Evolutionary conservation across 1,140 invertebrate species (phyloP).

Genomic region (Thereuonema tuberculata): DNA sequence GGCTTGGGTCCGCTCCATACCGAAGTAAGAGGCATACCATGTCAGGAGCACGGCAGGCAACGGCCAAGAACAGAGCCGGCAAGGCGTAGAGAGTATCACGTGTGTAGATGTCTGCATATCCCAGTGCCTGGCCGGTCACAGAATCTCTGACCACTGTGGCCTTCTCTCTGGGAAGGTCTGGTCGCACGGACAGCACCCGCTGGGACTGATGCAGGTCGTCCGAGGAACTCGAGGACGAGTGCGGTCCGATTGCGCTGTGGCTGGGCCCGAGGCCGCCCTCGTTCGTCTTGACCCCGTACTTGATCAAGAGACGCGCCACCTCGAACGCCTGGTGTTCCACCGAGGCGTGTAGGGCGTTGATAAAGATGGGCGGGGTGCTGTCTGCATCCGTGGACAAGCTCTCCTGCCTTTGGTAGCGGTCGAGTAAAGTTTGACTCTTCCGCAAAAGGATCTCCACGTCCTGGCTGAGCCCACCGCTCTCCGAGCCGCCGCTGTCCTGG

Average conservation of each 20-base stretch:
- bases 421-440: conserved; percentile 24
- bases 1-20: conserved; percentile 38
- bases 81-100: conserved; percentile 37
- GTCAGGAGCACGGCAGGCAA: conserved; percentile 35
- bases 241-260: conserved; percentile 9
- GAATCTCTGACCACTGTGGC: conserved; percentile 15
- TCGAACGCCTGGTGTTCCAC: conserved; percentile 41
- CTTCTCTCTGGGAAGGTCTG: background rate
- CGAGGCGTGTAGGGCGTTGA: conserved; percentile 42
- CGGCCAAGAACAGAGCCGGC: conserved; percentile 40
- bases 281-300: conserved; percentile 42
- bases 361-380: conserved; percentile 35
- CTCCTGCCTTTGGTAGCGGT: conserved; percentile 23
- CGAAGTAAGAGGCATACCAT: conserved; percentile 40
- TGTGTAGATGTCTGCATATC: conserved; percentile 33
- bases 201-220: background rate
- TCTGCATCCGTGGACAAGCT: conserved; percentile 21
- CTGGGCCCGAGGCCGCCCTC: conserved; percentile 27
- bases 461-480: conserved; percentile 23
- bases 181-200: background rate
- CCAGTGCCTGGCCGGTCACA: conserved; percentile 14
- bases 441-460: conserved; percentile 22
- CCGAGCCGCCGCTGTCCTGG: conserved; percentile 24
- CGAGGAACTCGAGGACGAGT: conserved; percentile 2
- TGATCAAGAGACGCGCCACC: conserved; percentile 38